Evolutionary conservation across 37 sponge, comb jelly and placozoan species (phyloP), one percentile per base, ranked within the genome.

Genomic region (Ephydatia muelleri): DNA sequence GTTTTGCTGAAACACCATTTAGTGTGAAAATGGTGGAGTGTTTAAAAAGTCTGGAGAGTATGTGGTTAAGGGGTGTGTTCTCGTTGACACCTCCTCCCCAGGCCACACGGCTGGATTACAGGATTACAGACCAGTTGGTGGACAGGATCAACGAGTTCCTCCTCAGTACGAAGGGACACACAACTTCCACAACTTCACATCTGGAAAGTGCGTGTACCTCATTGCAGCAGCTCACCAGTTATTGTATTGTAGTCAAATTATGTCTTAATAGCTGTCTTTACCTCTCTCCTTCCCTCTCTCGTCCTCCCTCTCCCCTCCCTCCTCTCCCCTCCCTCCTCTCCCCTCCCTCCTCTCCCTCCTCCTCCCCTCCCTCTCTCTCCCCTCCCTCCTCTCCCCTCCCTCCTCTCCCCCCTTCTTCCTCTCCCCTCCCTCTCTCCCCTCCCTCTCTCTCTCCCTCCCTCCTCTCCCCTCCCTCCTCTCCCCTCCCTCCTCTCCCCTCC

Each of bases 121-220:
- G 92, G 13, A 80, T 91, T 39, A 39, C 65, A 49, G 79, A 78
- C 16, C 65, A 78, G 26, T 49, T 65, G 19, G 26, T 78, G 34
- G 23, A 33, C 39, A 76, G 29, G 34, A 81, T 93, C 6, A 39
- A 86, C 16, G 30, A 31, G 0, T 67, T 98, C 0, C 77, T 98
- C 0, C 23, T 14, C 43, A 57, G 37, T 99, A 89, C 67, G 83
- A 73, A 2, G 97, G 97, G 0, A 97, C 99, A 21, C 94, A 93
- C 68, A 96, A 94, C 81, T 99, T 91, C 64, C 97, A 95, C 87
- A 99, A 99, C 86, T 99, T 95, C 91, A 99, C 97, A n/a, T 93
- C 96, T 28, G 88, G 92, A 1, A 95, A 83, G 84, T 87, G 43
- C 79, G 88, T 23, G 65, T 28, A 29, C 5, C 27, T 19, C n/a